Conservation (phyloP, 30 jellyfish, hydroid and myxozoan species). For the Turritopsis rubra region DNA sequence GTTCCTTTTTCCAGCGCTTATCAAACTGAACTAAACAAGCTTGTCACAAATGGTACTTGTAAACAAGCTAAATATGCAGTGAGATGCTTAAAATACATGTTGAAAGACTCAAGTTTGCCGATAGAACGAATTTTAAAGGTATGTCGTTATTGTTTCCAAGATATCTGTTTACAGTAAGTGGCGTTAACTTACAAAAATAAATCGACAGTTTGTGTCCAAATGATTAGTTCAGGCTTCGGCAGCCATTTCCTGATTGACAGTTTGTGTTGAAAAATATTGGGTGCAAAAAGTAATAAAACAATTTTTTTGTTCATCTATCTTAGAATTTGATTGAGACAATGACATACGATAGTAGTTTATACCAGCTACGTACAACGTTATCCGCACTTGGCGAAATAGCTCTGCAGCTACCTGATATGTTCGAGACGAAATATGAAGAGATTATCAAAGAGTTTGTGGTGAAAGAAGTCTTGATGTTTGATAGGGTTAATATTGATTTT, state of each 20-base stretch:
- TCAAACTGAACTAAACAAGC: constrained; percentile 74
- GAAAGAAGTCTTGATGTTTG: constrained; percentile 56
- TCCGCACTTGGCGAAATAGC: constrained; percentile 96
- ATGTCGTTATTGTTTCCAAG: too few species aligned
- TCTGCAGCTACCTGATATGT: constrained; percentile 51
- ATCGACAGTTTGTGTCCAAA: too few species aligned
- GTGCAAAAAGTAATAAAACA: too few species aligned
- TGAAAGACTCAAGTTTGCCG: constrained; percentile 57
- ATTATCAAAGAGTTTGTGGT: constrained; percentile 78
- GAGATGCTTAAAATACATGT: constrained; percentile 51
- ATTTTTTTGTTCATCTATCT: background rate
- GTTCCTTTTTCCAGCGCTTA: constrained; percentile 43
- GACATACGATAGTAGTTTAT: constrained; percentile 29
- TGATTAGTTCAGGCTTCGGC: too few species aligned
- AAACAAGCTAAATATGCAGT: constrained; percentile 64
- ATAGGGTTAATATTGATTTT: constrained; percentile 54
- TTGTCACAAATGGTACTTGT: constrained; percentile 58
- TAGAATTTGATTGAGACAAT: constrained; percentile 52
- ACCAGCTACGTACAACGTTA: constrained; percentile 44
- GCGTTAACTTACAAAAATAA: too few species aligned
- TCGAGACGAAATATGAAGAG: constrained; percentile 58
- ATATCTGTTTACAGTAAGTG: too few species aligned
- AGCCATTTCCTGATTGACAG: too few species aligned
- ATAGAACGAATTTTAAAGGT: constrained; percentile 75
- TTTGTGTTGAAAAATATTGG: too few species aligned